phyloP scores from a whole-genome alignment of 2,888 invertebrate genomes.

The Acheta domesticus region DNA sequence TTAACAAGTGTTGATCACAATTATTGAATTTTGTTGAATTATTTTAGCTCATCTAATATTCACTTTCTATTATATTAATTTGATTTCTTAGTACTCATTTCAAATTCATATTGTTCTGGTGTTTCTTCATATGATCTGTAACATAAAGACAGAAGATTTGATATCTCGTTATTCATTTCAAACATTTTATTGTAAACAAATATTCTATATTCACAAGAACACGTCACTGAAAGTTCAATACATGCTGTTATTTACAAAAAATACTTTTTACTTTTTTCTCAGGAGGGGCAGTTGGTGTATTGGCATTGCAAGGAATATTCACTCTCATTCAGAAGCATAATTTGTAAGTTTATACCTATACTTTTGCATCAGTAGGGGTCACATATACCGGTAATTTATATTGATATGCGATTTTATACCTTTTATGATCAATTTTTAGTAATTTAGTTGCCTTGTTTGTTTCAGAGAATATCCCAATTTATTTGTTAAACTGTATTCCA shows the following conservation, averaged over 20 bases:
- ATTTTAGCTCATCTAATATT: too few relatives aligned
- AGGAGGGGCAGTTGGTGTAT: conserved; percentile 83
- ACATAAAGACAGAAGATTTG: neutral
- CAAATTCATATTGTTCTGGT: neutral
- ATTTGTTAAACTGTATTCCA: conserved; percentile 89
- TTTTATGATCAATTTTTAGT: conserved; percentile 38
- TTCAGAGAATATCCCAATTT: conserved; percentile 84
- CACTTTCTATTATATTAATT: too few relatives aligned
- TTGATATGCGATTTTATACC: neutral
- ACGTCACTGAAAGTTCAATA: too few relatives aligned
- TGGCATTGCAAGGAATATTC: conserved; percentile 89
- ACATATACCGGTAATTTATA: neutral
- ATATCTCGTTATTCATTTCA: too few relatives aligned
- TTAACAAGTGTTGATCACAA: too few relatives aligned
- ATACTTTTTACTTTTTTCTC: conserved; percentile 28
- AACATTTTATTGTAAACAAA: too few relatives aligned
- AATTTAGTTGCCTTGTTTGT: too few relatives aligned
- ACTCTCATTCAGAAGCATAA: conserved; percentile 86
- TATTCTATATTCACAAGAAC: too few relatives aligned
- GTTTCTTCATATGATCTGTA: neutral
- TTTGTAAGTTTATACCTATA: conserved; percentile 53
- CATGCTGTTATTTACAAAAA: too few relatives aligned
- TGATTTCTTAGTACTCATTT: too few relatives aligned
- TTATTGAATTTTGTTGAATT: too few relatives aligned
- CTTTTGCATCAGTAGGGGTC: too few relatives aligned